Evolutionary conservation across 2,113 vertebrate species (phyloP), one percentile per base, ranked within the genome.

Genomic region (Meles meles): DNA sequence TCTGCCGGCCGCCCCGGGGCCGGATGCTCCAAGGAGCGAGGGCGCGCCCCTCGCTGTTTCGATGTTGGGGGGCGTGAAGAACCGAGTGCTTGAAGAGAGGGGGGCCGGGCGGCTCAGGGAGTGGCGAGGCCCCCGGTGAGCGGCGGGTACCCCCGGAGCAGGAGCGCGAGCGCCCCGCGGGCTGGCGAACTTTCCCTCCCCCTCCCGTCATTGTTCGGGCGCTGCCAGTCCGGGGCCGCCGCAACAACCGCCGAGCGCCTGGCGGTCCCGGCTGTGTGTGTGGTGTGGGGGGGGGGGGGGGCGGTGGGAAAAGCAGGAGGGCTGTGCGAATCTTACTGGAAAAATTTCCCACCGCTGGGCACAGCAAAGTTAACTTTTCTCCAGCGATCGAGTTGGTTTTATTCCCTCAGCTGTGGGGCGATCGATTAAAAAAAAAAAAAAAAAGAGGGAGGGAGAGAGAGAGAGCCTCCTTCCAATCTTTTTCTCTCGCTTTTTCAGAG

Each of bases 161-260:
- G 74, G 72, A 90, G 59, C 74, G 55, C 20, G 20, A 89, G 86
- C 63, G 82, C 77, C 91, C 91, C 39, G 71, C 94, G 0, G 90
- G 67, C 83, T 37, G 34, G 49, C 59, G 37, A 98, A 97, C 94
- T 98, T 98, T 97, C 94, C 94, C 94, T 96, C 96, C 92, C 61
- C 69, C 90, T 93, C 34, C 57, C 27, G 80, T 95, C 93, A 97
- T 98, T 98, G 98, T 98, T 97, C 65, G 7, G 39, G 84, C 59
- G 23, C 65, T 57, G 79, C n/a, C 5, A 79, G 71, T 79, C 80
- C n/a, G 5, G 49, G 74, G 90, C 93, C 10, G 18, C 71, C 4
- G 20, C 4, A 1, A 39, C 4, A 2, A 39, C 59, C 85, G 37
- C 72, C 18, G 52, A 90, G 90, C 57, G 61, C 93, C 72, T 8